Percentiles rank a stretch among this genome's conserved stretches.
These are phyloP conservation scores for Clitarchus hookeri DNA, from an alignment of 2,888 invertebrate species.

Conservation along the genomic window DNA sequence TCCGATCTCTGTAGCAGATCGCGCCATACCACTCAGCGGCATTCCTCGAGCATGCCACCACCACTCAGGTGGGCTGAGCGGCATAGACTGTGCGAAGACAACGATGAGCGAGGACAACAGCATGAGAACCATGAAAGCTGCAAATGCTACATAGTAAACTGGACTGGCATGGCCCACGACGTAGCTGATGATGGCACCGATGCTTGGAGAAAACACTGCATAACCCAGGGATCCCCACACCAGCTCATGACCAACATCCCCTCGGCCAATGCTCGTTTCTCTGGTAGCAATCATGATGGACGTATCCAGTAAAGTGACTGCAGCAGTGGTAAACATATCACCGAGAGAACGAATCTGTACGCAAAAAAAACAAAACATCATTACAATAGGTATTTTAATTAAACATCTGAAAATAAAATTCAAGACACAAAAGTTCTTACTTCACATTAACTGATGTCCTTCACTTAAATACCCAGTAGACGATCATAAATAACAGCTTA, in stretches of 20 bases:
- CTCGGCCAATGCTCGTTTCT: constrained; percentile 77
- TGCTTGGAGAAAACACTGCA: constrained; percentile 69
- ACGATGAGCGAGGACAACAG: constrained; percentile 67
- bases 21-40: constrained; percentile 11
- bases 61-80: constrained; percentile 71
- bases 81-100: constrained; percentile 58
- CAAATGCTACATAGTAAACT: constrained; percentile 61
- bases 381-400: background rate
- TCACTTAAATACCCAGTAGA: background rate
- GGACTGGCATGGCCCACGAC: constrained; percentile 41
- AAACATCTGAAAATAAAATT: background rate
- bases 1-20: constrained; percentile 67
- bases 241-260: constrained; percentile 78
- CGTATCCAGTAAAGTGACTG: constrained; percentile 70
- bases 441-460: background rate
- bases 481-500: background rate
- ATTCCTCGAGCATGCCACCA: constrained; percentile 74
- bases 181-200: constrained; percentile 49
- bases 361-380: background rate
- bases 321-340: constrained; percentile 77
- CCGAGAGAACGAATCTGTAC: constrained; percentile 62
- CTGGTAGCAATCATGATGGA: constrained; percentile 82
- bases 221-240: constrained; percentile 76
- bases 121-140: constrained; percentile 61
- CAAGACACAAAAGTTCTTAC: background rate